A percentile compares a stretch with the other conserved stretches of the same genome.
These are phyloP conservation scores for Pimephales promelas DNA, from an alignment of 2,113 vertebrate species.

Conservation along the genomic window DNA sequence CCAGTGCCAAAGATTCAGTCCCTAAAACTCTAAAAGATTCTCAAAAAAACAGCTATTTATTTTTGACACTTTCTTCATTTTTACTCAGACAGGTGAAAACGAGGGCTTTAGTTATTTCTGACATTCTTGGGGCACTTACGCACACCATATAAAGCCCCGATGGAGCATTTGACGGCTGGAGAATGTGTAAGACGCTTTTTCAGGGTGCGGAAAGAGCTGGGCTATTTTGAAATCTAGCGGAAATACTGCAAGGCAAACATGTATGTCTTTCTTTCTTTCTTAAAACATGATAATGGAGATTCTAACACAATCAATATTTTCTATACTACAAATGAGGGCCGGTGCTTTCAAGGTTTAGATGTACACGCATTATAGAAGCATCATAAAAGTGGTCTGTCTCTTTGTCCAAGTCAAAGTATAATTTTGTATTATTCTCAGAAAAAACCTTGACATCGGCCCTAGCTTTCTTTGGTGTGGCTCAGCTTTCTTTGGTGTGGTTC, in stretches of 20 bases:
- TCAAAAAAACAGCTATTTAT: neutral
- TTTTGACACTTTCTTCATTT: neutral
- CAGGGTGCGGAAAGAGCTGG: neutral
- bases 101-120: neutral
- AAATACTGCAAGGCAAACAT: neutral
- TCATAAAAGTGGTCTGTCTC: neutral
- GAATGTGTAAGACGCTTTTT: neutral
- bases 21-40: neutral
- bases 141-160: neutral
- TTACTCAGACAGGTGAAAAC: slow-evolving; percentile 26
- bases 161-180: neutral
- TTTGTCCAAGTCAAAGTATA: neutral
- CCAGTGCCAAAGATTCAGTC: neutral
- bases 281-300: neutral
- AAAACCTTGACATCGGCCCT: neutral
- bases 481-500: neutral
- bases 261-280: neutral
- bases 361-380: neutral
- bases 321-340: neutral
- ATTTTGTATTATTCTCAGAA: neutral
- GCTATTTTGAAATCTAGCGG: neutral
- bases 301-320: neutral
- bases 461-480: neutral
- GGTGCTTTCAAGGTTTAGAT: neutral
- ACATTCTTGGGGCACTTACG: neutral